A percentile compares a stretch with the other conserved stretches of the same genome.
Conservation (phyloP, 2,888 invertebrate species). For the Gerris lacustris region DNA sequence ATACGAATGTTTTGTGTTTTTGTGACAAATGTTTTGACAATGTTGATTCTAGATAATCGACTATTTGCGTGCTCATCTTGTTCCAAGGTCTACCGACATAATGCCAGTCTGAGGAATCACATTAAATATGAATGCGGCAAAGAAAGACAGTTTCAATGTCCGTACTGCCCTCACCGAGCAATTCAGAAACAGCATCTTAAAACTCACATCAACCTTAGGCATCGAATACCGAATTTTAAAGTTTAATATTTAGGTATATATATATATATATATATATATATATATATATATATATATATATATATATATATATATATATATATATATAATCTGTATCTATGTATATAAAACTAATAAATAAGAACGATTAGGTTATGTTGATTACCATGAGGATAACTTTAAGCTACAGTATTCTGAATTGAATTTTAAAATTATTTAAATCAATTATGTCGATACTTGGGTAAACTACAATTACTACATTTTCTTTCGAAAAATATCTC, state of each 20-base stretch:
- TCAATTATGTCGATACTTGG: too few species aligned
- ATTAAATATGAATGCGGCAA: constrained; percentile 12
- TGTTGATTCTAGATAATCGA: too few species aligned
- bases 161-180: not conserved
- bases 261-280: constrained; percentile 4
- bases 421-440: too few species aligned
- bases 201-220: not conserved
- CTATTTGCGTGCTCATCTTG: constrained; percentile 11
- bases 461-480: too few species aligned
- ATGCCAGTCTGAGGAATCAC: constrained; percentile 15
- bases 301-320: constrained; percentile 4
- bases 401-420: too few species aligned
- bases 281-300: not conserved
- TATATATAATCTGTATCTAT: not conserved
- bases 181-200: not conserved
- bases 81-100: constrained; percentile 13
- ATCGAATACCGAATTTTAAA: not conserved
- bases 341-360: too few species aligned
- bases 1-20: too few species aligned
- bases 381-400: too few species aligned
- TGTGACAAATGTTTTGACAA: too few species aligned
- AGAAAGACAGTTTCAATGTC: constrained; percentile 10
- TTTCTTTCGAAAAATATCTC: too few species aligned
- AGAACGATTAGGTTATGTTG: too few species aligned
- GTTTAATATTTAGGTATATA: not conserved